Evolutionary conservation across 2,113 vertebrate species (phyloP), one percentile per base, ranked within the genome.

Genomic region (Pelmatolapia mariae): DNA sequence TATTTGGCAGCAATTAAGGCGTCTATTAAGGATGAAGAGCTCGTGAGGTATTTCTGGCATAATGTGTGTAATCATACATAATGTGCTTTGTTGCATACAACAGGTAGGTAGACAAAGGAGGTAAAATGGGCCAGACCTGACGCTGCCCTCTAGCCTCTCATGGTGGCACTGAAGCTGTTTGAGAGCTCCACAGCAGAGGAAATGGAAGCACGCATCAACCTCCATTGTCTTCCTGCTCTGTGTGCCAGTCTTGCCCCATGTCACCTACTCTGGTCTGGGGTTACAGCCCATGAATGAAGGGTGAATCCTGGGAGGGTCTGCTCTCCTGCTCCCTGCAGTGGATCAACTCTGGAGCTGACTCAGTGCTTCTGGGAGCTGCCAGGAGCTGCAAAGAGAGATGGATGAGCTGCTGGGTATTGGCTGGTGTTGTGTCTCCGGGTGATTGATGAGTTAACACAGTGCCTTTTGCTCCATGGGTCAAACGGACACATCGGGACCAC

Each of bases 391-490:
- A 88, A 90, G 87, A 87, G 91, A 96, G 96, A 96, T 91, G 91
- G 95, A 95, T 93, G 95, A 94, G 91, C 80, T 61, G 38, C 80
- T 88, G 66, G 43, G 80, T 40, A 80, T 31, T 16, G 82, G 90
- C 78, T 50, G 24, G 88, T 71, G 88, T 83, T n/a, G 86, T 82
- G 92, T 89, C 89, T 29, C 54, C 9, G n/a, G 8, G 81, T 96
- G 95, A 96, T 95, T 91, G 93, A 96, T 95, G 95, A 95, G 90
- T 92, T 91, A 89, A 93, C 91, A 81, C 84, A 7, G 80, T 29
- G 79, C 43, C 63, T 87, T 81, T 73, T 81, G 71, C 83, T 82
- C 90, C 53, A 5, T 5, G 81, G 91, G 92, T 93, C 91, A 92
- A 12, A 85, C 83, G 3, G 54, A 57, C 29, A 47, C 84, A 61